These are phyloP conservation scores for Eupithecia exiguata DNA, from an alignment of 2,888 invertebrate species.

Conservation along the genomic window DNA sequence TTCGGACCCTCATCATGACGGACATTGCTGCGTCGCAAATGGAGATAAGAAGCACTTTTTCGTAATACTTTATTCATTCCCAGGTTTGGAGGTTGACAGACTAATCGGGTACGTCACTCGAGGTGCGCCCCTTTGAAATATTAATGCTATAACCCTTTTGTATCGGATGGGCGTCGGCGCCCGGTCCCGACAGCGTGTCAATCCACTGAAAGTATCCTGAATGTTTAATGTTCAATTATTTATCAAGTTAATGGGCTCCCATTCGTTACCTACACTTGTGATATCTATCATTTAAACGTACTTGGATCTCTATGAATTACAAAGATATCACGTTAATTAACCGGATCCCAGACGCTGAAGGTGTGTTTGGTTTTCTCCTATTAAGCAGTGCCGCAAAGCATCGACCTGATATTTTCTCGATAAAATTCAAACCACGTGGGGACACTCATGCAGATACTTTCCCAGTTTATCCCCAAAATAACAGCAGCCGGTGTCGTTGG, in stretches of 20 bases:
- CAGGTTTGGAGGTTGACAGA: slow-evolving; percentile 78
- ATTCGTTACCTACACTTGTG: slow-evolving; percentile 7
- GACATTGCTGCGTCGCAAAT: slow-evolving; percentile 57
- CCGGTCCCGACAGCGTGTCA: slow-evolving; percentile 71
- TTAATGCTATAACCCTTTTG: slow-evolving; percentile 80
- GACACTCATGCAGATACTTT: slow-evolving; percentile 65
- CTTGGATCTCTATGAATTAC: background rate
- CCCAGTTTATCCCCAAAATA: slow-evolving; percentile 71
- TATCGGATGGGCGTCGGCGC: slow-evolving; percentile 60
- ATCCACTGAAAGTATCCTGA: slow-evolving; percentile 67
- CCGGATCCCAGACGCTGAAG: background rate
- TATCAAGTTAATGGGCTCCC: slow-evolving; percentile 61
- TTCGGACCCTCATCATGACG: slow-evolving; percentile 76
- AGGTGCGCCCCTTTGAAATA: slow-evolving; percentile 75
- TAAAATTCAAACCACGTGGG: slow-evolving; percentile 53
- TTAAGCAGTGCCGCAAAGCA: background rate
- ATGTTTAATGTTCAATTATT: slow-evolving; percentile 81
- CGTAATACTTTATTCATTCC: slow-evolving; percentile 82
- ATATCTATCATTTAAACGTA: slow-evolving; percentile 1
- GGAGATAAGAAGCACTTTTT: slow-evolving; percentile 82
- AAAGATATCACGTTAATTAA: background rate
- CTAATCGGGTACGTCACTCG: slow-evolving; percentile 78
- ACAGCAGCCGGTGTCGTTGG: slow-evolving; percentile 61
- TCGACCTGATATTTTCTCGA: slow-evolving; percentile 17
- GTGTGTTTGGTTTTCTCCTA: background rate